Evolutionary conservation across 35 echinoderm and acorn worm species (phyloP).

Genomic region (Stichopus chloronotus): DNA sequence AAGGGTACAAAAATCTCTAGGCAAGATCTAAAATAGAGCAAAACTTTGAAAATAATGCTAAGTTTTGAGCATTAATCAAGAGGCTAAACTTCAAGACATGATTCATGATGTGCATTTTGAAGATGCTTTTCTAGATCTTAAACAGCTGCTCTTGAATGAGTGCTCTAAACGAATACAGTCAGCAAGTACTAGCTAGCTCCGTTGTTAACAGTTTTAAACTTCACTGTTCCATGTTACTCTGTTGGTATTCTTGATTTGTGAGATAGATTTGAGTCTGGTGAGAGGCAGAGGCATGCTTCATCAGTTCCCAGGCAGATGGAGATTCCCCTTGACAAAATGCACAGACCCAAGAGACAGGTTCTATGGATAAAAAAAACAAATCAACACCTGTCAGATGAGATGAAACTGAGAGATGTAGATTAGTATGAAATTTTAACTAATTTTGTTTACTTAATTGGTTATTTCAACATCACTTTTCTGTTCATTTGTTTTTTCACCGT

Average conservation of each 20-base stretch:
- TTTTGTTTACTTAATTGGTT: no score
- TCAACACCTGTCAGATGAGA: background rate
- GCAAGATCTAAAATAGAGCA: background rate
- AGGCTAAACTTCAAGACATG: background rate
- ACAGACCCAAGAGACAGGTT: constrained; percentile 67
- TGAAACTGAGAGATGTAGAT: background rate
- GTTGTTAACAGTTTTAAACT: background rate
- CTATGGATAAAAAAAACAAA: constrained; percentile 33
- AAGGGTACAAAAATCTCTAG: background rate
- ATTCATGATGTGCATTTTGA: background rate
- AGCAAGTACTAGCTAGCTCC: background rate
- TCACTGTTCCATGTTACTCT: background rate
- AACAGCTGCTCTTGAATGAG: background rate
- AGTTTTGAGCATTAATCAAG: background rate
- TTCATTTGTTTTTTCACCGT: no score
- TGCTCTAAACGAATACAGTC: background rate
- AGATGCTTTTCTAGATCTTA: background rate
- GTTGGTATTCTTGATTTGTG: constrained; percentile 48
- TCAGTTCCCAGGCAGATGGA: constrained; percentile 72
- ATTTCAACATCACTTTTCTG: no score
- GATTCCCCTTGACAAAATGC: constrained; percentile 71
- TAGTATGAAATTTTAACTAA: background rate
- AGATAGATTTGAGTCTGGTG: constrained; percentile 78
- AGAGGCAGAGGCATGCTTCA: constrained; percentile 68
- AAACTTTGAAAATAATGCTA: no score